Evolutionary conservation across 2,113 vertebrate genomes (phyloP).

Genomic region (Macrotus californicus): DNA sequence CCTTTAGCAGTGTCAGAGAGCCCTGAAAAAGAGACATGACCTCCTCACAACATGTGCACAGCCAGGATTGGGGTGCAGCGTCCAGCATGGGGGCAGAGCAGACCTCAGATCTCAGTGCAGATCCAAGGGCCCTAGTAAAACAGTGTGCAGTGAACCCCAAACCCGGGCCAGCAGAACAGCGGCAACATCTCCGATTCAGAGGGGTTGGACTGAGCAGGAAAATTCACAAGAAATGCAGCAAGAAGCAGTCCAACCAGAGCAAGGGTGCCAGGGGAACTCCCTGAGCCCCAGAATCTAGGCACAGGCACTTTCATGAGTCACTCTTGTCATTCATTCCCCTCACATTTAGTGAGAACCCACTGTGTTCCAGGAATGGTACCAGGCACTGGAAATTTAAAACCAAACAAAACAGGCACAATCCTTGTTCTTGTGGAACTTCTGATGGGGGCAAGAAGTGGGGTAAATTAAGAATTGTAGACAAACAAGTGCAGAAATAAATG

Average conservation of each 20-base stretch:
- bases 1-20: not conserved
- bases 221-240: not conserved
- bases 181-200: not conserved
- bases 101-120: no score
- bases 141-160: accelerated
- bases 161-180: not conserved
- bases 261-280: not conserved
- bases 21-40: not conserved
- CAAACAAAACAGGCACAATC: not conserved
- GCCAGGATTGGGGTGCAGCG: accelerated
- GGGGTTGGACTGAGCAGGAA: not conserved
- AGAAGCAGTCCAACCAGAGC: not conserved
- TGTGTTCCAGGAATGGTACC: not conserved
- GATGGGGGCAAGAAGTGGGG: not conserved
- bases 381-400: not conserved
- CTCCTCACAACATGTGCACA: not conserved
- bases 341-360: not conserved
- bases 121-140: not conserved
- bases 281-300: not conserved
- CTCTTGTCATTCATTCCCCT: not conserved
- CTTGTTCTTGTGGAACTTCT: not conserved
- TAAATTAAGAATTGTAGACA: not conserved
- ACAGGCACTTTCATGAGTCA: not conserved
- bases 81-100: not conserved
- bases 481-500: not conserved